Base-by-base conservation (phyloP, 2,888 invertebrate species). In the Tenthredo mesomela region DNA sequence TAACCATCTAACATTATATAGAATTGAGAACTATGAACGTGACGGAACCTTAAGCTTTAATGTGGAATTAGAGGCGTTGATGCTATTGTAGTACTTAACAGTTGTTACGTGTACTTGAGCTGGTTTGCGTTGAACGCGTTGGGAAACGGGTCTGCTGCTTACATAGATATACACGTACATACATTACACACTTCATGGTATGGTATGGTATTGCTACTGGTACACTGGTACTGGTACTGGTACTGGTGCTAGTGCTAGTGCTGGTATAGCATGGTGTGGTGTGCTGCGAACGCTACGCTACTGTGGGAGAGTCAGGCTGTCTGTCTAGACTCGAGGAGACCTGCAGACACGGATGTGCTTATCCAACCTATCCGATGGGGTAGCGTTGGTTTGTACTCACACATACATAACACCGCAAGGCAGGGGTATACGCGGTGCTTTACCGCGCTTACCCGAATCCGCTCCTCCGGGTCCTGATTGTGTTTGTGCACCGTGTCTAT, bases 61-160 rank as follows among this genome's bases (percentile, higher is more conserved):
- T 91, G 89, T 89, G 88, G 85, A 88, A 90, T 91, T 90, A 90
- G 91, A 89, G 90, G 88, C 90, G 88, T 88, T 88, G 88, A 89
- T 90, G 89, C 89, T 87, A 89, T 88, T 89, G 88, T 87, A 90
- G 89, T 89, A 88, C 90, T 90, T 89, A 89, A 88, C 54, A 61
- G 77, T 54, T 58, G 85, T 82, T 80, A 71, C 85, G 78, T 71
- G 85, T 80, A 80, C 80, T 80, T 61, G 80, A 80, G 80, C 61
- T 40, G 78, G 77, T 58, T 61, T 61, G 61, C 58, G 80, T 80
- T 80, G 80, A 80, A 80, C 80, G 80, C n/a, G 80, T 58, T 54
- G 33, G 33, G 47, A 77, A 77, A 50, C 47, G 77, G 50, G 77
- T 18, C 25, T 0, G 77, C 10, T 10, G 29, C 73, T 10, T 73